Evolutionary conservation across 2,797 vertebrate genomes (phyloP).

Genomic region (Pangasius krempfi): DNA sequence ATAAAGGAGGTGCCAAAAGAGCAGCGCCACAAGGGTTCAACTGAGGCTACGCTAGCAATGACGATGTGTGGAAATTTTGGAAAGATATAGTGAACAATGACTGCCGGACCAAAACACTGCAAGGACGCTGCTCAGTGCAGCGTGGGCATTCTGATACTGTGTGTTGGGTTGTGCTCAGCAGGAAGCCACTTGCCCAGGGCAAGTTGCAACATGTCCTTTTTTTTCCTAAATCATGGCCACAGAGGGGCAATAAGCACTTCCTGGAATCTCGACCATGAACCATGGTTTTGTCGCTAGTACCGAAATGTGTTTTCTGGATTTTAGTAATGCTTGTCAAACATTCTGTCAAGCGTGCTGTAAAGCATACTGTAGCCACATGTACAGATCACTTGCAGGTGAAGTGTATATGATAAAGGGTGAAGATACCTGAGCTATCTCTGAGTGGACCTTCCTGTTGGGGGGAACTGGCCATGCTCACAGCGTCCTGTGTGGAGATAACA

Average conservation of each 20-base stretch:
- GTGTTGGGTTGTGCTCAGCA: slow-evolving; percentile 21
- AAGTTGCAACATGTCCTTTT: slow-evolving; percentile 54
- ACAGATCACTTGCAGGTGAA: not conserved
- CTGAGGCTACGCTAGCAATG: slow-evolving; percentile 39
- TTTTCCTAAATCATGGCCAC: slow-evolving; percentile 28
- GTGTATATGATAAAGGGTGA: not conserved
- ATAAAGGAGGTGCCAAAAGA: slow-evolving; percentile 56
- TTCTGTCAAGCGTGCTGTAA: not conserved
- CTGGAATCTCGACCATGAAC: slow-evolving; percentile 33
- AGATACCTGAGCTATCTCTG: slow-evolving; percentile 50
- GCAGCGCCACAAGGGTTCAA: slow-evolving; percentile 44
- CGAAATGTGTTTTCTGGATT: slow-evolving; percentile 43
- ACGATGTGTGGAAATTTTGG: slow-evolving; percentile 31
- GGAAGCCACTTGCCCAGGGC: slow-evolving; percentile 37
- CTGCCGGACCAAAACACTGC: slow-evolving; percentile 20
- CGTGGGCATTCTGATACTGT: slow-evolving; percentile 13
- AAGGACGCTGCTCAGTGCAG: not conserved
- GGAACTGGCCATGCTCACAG: slow-evolving; percentile 22
- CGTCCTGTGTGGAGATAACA: slow-evolving; percentile 25
- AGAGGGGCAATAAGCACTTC: slow-evolving; percentile 46
- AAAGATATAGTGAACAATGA: slow-evolving; percentile 9
- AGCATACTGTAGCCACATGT: not conserved
- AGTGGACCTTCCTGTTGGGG: slow-evolving; percentile 46
- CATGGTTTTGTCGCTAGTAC: not conserved
- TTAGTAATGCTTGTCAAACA: not conserved